Conservation (phyloP, 2,888 invertebrate genomes). For the Thysanoteuthis rhombus region DNA sequence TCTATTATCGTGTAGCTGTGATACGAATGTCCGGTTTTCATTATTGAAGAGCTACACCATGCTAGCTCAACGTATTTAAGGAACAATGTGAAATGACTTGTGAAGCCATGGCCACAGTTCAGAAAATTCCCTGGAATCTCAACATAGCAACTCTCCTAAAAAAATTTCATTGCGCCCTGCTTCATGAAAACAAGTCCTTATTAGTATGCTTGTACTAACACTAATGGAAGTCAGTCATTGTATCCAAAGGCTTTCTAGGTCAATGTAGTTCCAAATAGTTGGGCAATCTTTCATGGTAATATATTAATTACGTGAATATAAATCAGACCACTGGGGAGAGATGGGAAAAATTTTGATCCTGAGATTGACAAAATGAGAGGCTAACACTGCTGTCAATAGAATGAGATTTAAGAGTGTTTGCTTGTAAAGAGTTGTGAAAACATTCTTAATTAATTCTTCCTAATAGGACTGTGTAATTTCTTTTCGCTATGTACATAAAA, state of each 20-base stretch:
- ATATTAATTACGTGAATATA: background rate
- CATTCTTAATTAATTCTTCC: too few relatives aligned
- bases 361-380: background rate
- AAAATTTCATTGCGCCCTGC: background rate
- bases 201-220: background rate
- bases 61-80: background rate
- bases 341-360: too few relatives aligned
- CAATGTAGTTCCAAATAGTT: background rate
- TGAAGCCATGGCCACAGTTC: background rate
- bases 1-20: background rate
- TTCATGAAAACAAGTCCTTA: background rate
- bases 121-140: background rate
- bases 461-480: too few relatives aligned
- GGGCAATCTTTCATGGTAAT: background rate
- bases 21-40: background rate
- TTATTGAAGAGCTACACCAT: background rate
- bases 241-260: background rate
- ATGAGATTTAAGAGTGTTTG: background rate
- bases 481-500: too few relatives aligned
- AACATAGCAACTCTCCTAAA: background rate
- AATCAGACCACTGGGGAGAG: background rate
- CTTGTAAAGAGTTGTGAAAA: too few relatives aligned
- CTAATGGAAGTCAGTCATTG: background rate
- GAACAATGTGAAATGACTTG: background rate
- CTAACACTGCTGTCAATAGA: background rate